Conservation (phyloP, 2,888 invertebrate species). For the Nebria salina region DNA sequence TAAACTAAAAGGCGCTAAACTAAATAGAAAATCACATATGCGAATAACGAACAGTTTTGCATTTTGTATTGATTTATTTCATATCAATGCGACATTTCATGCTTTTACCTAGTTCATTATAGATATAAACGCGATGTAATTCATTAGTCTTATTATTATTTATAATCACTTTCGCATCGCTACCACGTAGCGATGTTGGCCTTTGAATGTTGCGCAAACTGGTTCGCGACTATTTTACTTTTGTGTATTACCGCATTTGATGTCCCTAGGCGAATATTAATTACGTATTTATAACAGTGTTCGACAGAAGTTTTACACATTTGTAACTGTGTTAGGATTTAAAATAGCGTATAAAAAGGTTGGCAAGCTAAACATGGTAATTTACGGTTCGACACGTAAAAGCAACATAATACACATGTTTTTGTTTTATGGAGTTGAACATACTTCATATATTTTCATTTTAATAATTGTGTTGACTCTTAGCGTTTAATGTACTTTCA, state of each 20-base stretch:
- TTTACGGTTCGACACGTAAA: neutral
- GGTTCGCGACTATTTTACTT: neutral
- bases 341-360: neutral
- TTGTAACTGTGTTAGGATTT: neutral
- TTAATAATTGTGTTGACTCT: too few species aligned
- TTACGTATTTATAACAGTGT: neutral
- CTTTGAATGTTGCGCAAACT: neutral
- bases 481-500: too few species aligned
- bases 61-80: too few species aligned
- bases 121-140: neutral
- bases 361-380: neutral
- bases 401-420: too few species aligned
- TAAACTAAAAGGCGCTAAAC: too few species aligned
- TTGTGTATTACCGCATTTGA: neutral
- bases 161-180: neutral
- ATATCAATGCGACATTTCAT: neutral
- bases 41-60: too few species aligned
- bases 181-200: neutral
- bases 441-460: too few species aligned
- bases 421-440: too few species aligned
- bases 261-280: neutral
- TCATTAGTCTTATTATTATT: neutral
- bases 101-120: neutral
- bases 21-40: too few species aligned
- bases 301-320: neutral